Percentiles rank a stretch among this genome's conserved stretches.
Conservation (phyloP, 2,888 invertebrate genomes). For the Plebejus argus region DNA sequence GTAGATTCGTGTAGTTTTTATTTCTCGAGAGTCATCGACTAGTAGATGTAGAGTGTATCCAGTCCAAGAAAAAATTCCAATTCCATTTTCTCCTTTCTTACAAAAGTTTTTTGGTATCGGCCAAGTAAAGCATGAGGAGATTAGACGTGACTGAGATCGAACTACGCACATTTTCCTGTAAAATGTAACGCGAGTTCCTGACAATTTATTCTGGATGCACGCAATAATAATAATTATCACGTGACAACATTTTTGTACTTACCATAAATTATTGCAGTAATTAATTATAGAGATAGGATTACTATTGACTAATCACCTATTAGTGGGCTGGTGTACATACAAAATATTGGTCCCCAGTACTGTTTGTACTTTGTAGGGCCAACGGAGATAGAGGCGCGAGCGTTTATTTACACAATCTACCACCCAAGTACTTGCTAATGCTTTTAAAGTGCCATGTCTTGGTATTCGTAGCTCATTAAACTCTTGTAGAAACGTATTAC, state of each 20-base stretch:
- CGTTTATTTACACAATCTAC: not conserved
- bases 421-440: not conserved
- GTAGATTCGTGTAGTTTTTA: not conserved
- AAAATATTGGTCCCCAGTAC: not conserved
- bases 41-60: not conserved
- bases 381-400: not conserved
- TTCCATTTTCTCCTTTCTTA: too few species aligned
- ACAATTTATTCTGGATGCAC: too few species aligned
- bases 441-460: not conserved
- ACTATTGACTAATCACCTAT: not conserved
- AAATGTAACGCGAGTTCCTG: too few species aligned
- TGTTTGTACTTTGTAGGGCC: slow-evolving; percentile 10
- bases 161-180: too few species aligned
- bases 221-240: not conserved
- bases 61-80: too few species aligned
- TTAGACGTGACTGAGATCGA: too few species aligned
- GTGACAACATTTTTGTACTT: not conserved
- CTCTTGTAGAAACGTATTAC: not conserved
- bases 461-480: not conserved
- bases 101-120: too few species aligned
- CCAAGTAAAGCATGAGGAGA: too few species aligned
- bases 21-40: not conserved
- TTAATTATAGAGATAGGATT: slow-evolving; percentile 8
- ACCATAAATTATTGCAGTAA: not conserved
- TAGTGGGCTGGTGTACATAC: not conserved